Percentiles rank a stretch among this genome's conserved stretches.
These are phyloP conservation scores for Psococerastis gibbosa DNA, from an alignment of 2,888 invertebrate species.

Conservation along the genomic window DNA sequence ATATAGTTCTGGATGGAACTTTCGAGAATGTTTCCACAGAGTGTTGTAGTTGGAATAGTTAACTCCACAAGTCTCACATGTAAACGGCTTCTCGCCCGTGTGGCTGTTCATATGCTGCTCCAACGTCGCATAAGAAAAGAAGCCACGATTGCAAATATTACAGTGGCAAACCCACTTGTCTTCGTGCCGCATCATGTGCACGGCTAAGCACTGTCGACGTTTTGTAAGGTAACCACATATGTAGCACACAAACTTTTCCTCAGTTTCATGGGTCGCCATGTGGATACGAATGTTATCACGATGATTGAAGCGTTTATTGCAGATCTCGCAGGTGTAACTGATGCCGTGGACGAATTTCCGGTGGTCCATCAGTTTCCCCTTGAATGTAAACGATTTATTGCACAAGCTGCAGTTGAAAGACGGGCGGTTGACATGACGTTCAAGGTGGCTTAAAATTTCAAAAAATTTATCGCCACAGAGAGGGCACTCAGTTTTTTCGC, in stretches of 20 bases:
- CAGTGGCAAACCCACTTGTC: conserved; percentile 9
- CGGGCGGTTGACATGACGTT: conserved; percentile 14
- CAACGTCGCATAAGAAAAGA: conserved; percentile 4
- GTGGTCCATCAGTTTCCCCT: conserved; percentile 14
- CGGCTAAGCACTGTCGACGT: conserved; percentile 4
- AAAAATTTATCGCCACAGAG: conserved; percentile 13
- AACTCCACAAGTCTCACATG: conserved; percentile 6
- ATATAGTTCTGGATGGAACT: conserved; percentile 7
- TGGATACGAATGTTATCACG: conserved; percentile 5
- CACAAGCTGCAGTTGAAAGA: conserved; percentile 14
- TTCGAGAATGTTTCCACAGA: conserved; percentile 6
- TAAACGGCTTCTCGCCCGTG: conserved; percentile 8
- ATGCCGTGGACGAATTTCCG: conserved; percentile 12
- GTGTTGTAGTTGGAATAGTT: conserved; percentile 9
- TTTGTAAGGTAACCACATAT: conserved; percentile 4
- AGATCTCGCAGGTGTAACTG: conserved; percentile 6
- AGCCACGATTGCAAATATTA: not conserved
- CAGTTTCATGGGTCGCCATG: conserved; percentile 9
- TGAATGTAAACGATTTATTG: conserved; percentile 13
- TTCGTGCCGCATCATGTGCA: conserved; percentile 9
- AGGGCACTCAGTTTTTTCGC: conserved; percentile 7
- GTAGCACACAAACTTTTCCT: conserved; percentile 8
- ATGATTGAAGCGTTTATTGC: conserved; percentile 7
- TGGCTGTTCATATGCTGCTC: conserved; percentile 8
- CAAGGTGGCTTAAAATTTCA: conserved; percentile 15